Base-by-base conservation (phyloP, 92 coral and sea anemone genomes). In the Siderastrea siderea region DNA sequence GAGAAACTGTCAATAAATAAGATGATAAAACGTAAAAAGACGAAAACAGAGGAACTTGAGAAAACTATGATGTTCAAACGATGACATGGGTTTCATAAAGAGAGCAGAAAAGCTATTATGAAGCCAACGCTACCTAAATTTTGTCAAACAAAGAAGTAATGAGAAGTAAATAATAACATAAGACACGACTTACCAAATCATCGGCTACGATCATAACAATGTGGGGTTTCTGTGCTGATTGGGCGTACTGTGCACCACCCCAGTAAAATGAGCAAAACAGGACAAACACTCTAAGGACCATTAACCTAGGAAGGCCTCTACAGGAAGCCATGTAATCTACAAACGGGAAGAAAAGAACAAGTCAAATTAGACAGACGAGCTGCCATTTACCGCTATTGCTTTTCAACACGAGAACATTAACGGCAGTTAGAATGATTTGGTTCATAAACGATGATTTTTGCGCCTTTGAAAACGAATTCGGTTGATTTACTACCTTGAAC, bases 181-280 rank as follows among this genome's bases (percentile, higher is more conserved):
- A 19, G 9, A 45, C 10, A 63, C 5, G 50, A 85, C 98, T 91
- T 57, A 96, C 99, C 92, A 96, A 86, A 55, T 96, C 99, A 84
- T 96, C 98, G 2, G 99, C 99, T 6, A 96, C 99, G 57, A 96
- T 91, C 95, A 96, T 92, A n/a, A 96, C 88, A 53, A 96, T 93
- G 77, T 96, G 92, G 7, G 99, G 99, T 65, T 95, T 95, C 55
- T 77, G 74, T 19, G 89, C 77, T 62, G 11, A 26, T 66, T 66
- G 89, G 50, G 65, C 26, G 3, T 17, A 7, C 68, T 85, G 76
- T 55, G 83, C 89, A 64, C 58, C 47, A 19, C 51, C 57, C 58
- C 59, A 71, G 47, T 55, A 71, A 46, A 71, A 70, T 68, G 77
- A 70, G 19, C 64, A 85, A 65, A 85, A 52, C 38, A 77, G 51